phyloP scores from a whole-genome alignment of 1,140 invertebrate genomes.

The Triops longicaudatus region DNA sequence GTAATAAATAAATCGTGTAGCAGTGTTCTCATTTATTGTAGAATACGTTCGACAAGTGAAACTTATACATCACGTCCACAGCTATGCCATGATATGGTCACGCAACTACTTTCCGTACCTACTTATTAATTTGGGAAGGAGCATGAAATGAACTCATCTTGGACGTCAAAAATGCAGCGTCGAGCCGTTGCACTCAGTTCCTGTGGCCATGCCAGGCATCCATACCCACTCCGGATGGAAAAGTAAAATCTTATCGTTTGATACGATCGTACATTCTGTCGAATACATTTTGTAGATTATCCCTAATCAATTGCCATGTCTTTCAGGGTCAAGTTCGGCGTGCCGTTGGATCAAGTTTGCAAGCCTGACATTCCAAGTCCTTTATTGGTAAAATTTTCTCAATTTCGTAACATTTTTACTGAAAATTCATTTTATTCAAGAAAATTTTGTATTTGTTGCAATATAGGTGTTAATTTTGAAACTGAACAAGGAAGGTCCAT shows the following conservation, averaged over 20 bases:
- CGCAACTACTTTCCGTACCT: not conserved
- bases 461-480: constrained; percentile 78
- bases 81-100: not conserved
- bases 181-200: constrained; percentile 81
- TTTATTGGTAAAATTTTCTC: constrained; percentile 57
- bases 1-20: not conserved
- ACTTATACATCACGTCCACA: not conserved
- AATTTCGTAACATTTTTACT: constrained; percentile 16
- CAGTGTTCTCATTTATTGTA: not conserved
- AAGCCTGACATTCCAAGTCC: constrained; percentile 88
- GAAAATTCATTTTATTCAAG: not conserved
- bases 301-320: not conserved
- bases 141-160: constrained; percentile 18
- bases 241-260: constrained; percentile 47
- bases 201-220: constrained; percentile 56
- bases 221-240: constrained; percentile 71
- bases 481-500: constrained; percentile 87
- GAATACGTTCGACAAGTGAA: not conserved
- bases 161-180: constrained; percentile 52
- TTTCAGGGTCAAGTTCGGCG: constrained; percentile 79
- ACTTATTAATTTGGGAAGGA: not conserved
- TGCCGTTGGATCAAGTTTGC: constrained; percentile 78
- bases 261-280: not conserved
- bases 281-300: not conserved
- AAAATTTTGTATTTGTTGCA: constrained; percentile 4